Evolutionary conservation across 2,797 vertebrate genomes (phyloP).

Genomic region (Platalea minor): DNA sequence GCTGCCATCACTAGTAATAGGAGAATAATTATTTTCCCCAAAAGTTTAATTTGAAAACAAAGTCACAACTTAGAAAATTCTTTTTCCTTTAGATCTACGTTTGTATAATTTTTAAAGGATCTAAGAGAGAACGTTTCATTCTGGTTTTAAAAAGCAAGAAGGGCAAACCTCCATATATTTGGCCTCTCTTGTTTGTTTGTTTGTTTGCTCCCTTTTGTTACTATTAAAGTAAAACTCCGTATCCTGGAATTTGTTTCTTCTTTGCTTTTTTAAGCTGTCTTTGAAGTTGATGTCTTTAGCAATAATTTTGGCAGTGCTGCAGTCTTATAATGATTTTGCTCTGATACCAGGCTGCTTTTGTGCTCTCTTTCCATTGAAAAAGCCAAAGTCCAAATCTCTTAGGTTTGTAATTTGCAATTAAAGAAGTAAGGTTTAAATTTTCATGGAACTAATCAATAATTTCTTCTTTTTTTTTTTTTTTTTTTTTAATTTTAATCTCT

Average conservation of each 20-base stretch:
- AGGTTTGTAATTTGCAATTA: not conserved
- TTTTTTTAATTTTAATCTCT: not conserved
- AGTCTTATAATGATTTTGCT: not conserved
- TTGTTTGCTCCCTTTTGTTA: conserved; percentile 33
- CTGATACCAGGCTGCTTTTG: conserved; percentile 1
- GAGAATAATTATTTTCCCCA: not conserved
- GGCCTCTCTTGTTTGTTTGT: not conserved
- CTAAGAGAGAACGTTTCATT: not conserved
- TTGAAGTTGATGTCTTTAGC: conserved; percentile 28
- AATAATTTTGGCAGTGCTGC: conserved; percentile 16
- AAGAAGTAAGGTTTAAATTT: conserved; percentile 9
- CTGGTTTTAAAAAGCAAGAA: not conserved
- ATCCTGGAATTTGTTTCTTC: conserved; percentile 18
- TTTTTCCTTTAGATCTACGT: not conserved
- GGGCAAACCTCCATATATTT: not conserved
- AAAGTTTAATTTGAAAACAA: not conserved
- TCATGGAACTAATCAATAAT: not conserved
- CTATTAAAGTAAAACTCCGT: conserved; percentile 15
- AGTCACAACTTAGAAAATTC: not conserved
- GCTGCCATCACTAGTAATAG: not conserved
- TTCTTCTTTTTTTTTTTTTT: not conserved
- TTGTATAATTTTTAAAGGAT: not conserved
- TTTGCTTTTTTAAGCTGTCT: conserved; percentile 41
- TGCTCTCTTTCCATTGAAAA: not conserved
- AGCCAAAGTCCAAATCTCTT: not conserved